Conservation (phyloP, 2,888 invertebrate species). For the Leucania comma region DNA sequence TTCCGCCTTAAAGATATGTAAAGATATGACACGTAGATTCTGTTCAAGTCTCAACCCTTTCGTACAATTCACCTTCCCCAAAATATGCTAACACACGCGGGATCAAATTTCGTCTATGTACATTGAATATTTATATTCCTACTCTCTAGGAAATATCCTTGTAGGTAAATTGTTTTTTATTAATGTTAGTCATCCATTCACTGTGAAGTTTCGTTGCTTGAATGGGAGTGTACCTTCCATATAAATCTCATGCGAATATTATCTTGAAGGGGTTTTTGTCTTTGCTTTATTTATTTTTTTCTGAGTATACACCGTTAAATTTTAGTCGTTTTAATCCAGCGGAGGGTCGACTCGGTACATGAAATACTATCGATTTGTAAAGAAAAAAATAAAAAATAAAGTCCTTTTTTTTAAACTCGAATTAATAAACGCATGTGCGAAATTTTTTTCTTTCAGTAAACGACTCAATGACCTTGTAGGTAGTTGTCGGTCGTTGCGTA, state of each 20-base stretch:
- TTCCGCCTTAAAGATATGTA: background rate
- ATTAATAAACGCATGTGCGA: too few species aligned
- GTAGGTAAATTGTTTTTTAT: slow-evolving; percentile 43
- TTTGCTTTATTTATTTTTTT: too few species aligned
- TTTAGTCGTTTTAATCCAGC: too few species aligned
- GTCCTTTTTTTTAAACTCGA: too few species aligned
- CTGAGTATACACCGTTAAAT: too few species aligned
- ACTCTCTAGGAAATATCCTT: slow-evolving; percentile 17
- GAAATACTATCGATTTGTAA: too few species aligned
- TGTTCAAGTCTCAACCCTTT: slow-evolving; percentile 5
- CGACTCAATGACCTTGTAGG: too few species aligned
- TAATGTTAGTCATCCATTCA: slow-evolving; percentile 38
- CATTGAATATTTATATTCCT: slow-evolving; percentile 41
- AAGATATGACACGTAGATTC: background rate
- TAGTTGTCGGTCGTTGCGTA: too few species aligned
- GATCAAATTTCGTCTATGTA: slow-evolving; percentile 31
- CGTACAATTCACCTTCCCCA: slow-evolving; percentile 8
- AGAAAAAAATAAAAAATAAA: too few species aligned
- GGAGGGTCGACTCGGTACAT: too few species aligned
- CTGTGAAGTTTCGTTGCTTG: slow-evolving; percentile 16
- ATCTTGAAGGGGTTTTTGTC: background rate
- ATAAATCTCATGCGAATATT: background rate
- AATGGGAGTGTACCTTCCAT: background rate
- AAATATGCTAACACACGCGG: slow-evolving; percentile 27
- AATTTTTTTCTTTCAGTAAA: too few species aligned